Evolutionary conservation across 2,113 vertebrate genomes (phyloP), one percentile per base, ranked within the genome.

Genomic region (Xiphophorus hellerii): DNA sequence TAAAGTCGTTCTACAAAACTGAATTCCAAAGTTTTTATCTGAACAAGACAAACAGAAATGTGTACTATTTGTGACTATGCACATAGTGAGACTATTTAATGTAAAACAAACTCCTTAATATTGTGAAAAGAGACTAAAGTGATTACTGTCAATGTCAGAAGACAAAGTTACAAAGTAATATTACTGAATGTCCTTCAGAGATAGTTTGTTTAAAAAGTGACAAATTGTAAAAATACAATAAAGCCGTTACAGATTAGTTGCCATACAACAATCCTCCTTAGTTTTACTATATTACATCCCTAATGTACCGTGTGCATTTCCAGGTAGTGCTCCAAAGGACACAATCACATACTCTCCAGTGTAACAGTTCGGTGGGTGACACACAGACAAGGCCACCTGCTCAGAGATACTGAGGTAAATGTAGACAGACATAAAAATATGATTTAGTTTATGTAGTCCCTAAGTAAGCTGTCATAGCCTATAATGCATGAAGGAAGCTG

Each of bases 381-480:
- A 75, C 76, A 31, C 62, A 70, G 74, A 51, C 80, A 66, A 27
- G 75, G 28, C 86, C 88, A 88, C 90, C 90, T 88, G 90, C 76
- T 81, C 54, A 35, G 25, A 66, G 74, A 68, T 62, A 62, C 76
- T 70, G 77, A 85, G 73, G 76, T 87, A 87, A 85, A 89, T 84
- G 66, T 72, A 67, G 81, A 83, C 83, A 81, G 90, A 91, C 87
- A 75, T 70, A 82, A 73, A 89, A 90, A 90, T 93, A 89, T 90
- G 87, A 92, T 92, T 89, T 84, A 72, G 81, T 88, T 87, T 85
- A 89, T 88, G 81, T 86, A 77, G 77, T 88, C 86, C 81, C 85
- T 91, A 86, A 91, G 83, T 90, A 89, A 91, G 74, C 88, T 93
- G 89, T 92, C 90, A 88, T 80, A 33, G 37, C 48, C 64, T 63